These are phyloP conservation scores for Tautogolabrus adspersus DNA, from an alignment of 2,113 vertebrate species.

Conservation along the genomic window DNA sequence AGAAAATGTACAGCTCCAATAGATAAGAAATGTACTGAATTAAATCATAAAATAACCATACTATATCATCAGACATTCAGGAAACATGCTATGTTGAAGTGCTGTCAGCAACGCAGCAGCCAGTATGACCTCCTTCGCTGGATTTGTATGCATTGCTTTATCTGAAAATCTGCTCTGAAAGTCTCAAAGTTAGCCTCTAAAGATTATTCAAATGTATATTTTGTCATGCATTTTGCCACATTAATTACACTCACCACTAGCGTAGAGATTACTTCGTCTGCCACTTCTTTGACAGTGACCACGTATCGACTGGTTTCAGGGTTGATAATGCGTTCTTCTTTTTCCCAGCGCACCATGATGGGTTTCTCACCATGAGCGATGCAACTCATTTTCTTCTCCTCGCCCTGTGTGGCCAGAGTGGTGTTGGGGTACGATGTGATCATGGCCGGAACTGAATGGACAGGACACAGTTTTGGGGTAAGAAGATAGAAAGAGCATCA, in stretches of 20 bases:
- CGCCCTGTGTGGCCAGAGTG: conserved; percentile 95
- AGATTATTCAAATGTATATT: no score
- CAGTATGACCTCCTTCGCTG: no score
- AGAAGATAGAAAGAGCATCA: neutral
- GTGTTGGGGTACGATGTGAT: conserved; percentile 99
- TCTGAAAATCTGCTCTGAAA: no score
- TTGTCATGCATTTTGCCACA: no score
- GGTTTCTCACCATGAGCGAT: conserved; percentile 96
- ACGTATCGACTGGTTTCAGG: conserved; percentile 97
- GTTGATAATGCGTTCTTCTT: conserved; percentile 97
- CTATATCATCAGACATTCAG: no score
- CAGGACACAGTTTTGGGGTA: neutral
- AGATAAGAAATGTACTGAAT: no score
- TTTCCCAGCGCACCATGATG: conserved; percentile 99
- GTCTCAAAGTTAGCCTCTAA: no score
- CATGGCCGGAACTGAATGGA: conserved; percentile 94
- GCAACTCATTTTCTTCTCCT: conserved; percentile 98
- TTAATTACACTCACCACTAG: conserved; percentile 86
- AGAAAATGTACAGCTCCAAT: no score
- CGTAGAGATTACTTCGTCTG: conserved; percentile 95
- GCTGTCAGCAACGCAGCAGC: no score
- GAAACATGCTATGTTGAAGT: no score
- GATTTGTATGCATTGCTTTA: no score
- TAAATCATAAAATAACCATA: no score
- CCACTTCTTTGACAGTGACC: conserved; percentile 94